These are phyloP conservation scores for Rhinogobio ventralis DNA, from an alignment of 2,797 vertebrate species.

Conservation along the genomic window DNA sequence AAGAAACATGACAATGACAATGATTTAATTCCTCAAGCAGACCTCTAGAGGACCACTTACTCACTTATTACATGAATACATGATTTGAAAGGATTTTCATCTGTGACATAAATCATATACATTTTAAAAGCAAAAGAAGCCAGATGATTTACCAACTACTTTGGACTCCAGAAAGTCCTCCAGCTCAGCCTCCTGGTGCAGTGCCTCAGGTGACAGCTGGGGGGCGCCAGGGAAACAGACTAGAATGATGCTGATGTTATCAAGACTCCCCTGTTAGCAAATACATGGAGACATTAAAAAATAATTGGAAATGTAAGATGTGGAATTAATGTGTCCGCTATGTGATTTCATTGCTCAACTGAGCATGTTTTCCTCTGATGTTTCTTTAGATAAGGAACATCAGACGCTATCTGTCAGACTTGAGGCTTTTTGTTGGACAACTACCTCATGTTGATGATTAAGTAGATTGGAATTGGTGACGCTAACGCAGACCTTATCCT, in stretches of 20 bases:
- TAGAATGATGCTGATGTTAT: conserved; percentile 87
- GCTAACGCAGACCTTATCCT: conserved; percentile 20
- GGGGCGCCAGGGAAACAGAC: conserved; percentile 85
- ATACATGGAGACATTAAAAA: conserved; percentile 43
- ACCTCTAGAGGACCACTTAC: not conserved
- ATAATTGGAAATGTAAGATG: not conserved
- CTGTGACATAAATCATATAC: not conserved
- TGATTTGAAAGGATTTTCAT: not conserved
- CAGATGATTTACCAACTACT: conserved; percentile 77
- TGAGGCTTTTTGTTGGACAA: not conserved
- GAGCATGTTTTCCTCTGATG: not conserved
- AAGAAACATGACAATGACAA: not conserved
- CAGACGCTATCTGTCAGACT: not conserved
- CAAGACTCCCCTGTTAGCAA: conserved; percentile 82
- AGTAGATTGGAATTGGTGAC: conserved; percentile 13
- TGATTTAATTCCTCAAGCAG: not conserved
- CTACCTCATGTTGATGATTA: conserved; percentile 28
- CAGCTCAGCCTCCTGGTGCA: conserved; percentile 80
- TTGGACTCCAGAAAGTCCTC: conserved; percentile 80
- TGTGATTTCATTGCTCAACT: not conserved
- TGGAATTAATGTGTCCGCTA: not conserved
- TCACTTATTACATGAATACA: not conserved
- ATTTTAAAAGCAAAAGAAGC: not conserved
- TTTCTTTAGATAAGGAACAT: conserved; percentile 10
- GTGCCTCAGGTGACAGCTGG: conserved; percentile 80